These are phyloP conservation scores for Sarcophaga peregrina DNA, from an alignment of 1,140 invertebrate genomes.

Conservation along the genomic window DNA sequence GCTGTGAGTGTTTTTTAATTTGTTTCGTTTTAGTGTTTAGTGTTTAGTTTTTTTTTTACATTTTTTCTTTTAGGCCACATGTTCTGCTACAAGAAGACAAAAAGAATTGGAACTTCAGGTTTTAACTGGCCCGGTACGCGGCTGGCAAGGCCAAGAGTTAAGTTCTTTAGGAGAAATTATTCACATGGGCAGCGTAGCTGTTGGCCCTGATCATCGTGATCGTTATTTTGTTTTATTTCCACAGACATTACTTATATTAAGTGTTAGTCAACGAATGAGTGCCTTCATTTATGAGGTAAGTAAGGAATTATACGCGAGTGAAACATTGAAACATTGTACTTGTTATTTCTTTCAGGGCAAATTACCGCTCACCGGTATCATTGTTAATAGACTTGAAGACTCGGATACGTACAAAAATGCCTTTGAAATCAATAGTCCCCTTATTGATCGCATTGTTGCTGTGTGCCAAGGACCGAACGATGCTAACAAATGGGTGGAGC, in stretches of 20 bases:
- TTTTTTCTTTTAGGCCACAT: conserved; percentile 75
- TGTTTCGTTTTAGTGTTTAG: background rate
- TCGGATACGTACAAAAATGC: conserved; percentile 85
- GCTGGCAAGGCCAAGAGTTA: conserved; percentile 93
- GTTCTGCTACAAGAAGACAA: conserved; percentile 86
- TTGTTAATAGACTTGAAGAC: conserved; percentile 81
- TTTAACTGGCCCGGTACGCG: conserved; percentile 88
- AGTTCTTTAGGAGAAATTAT: conserved; percentile 73
- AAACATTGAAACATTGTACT: no score
- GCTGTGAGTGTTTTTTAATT: conserved; percentile 75
- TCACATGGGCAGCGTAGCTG: conserved; percentile 88
- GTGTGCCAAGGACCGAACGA: conserved; percentile 86
- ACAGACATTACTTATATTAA: conserved; percentile 86
- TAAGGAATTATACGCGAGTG: background rate
- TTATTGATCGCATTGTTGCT: conserved; percentile 90
- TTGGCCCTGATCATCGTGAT: conserved; percentile 84
- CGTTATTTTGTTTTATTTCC: conserved; percentile 94
- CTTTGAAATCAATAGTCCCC: conserved; percentile 91
- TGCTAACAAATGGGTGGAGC: conserved; percentile 87
- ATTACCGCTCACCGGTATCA: conserved; percentile 86
- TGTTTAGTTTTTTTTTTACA: background rate
- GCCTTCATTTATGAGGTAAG: conserved; percentile 95
- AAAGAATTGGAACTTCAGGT: conserved; percentile 97
- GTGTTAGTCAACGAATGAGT: conserved; percentile 89
- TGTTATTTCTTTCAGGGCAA: conserved; percentile 76